phyloP scores from a whole-genome alignment of 2,888 invertebrate genomes.

The Sepioteuthis lessoniana region DNA sequence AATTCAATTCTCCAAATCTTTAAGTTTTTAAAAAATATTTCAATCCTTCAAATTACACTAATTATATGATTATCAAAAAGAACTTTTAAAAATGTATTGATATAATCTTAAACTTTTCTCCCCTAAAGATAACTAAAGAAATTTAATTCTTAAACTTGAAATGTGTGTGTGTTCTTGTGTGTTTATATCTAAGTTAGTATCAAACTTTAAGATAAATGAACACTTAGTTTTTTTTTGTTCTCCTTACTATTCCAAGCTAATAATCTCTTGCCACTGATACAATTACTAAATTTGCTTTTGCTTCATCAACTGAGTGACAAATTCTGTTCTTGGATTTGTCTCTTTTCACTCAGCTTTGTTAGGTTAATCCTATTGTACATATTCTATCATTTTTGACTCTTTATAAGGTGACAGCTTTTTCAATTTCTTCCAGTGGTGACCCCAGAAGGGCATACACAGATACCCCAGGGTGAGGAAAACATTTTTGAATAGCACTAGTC shows the following conservation, averaged over 20 bases:
- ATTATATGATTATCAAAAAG: neutral
- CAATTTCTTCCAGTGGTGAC: conserved; percentile 48
- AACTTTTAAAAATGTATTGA: no score
- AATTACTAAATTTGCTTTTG: neutral
- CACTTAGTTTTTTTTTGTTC: neutral
- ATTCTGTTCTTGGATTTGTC: neutral
- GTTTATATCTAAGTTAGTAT: neutral
- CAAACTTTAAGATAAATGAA: neutral
- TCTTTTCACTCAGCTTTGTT: neutral
- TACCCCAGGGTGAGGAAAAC: conserved; percentile 47
- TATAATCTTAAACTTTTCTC: neutral
- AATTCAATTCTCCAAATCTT: no score
- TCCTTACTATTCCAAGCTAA: neutral
- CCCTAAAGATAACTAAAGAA: neutral
- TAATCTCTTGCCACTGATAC: neutral
- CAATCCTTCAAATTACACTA: neutral
- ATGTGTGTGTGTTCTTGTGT: neutral
- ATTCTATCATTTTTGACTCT: conserved; percentile 42
- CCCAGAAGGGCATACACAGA: conserved; percentile 47
- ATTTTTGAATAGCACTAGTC: conserved; percentile 48
- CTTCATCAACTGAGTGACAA: conserved; percentile 14
- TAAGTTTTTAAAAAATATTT: neutral
- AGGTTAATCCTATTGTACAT: conserved; percentile 9
- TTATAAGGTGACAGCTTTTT: conserved; percentile 48
- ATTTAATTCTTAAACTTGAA: neutral